Conservation (phyloP, 2,113 vertebrate genomes). For the Callionymus lyra region DNA sequence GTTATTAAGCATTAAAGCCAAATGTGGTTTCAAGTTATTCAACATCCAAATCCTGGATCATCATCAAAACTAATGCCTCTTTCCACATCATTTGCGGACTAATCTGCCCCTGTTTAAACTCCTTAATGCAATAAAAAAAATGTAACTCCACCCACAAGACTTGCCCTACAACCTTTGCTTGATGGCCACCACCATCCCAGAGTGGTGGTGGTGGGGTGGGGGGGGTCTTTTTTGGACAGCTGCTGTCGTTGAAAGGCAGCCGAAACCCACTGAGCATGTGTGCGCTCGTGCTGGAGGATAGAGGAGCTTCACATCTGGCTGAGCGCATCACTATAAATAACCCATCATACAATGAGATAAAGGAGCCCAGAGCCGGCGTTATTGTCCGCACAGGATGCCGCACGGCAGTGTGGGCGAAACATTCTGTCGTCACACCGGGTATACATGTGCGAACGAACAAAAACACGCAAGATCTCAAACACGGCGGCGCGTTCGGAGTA, state of each 20-base stretch:
- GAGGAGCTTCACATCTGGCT: constrained; percentile 48
- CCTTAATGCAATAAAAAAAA: neutral
- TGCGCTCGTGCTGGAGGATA: constrained; percentile 27
- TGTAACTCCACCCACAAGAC: neutral
- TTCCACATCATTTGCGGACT: neutral
- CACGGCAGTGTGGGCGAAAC: constrained; percentile 1
- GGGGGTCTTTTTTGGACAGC: too few relatives aligned
- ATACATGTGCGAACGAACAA: constrained; percentile 1
- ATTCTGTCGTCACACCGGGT: neutral
- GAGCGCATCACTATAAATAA: constrained; percentile 57
- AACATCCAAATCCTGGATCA: too few relatives aligned
- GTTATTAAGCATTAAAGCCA: too few relatives aligned
- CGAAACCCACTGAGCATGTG: constrained; percentile 10
- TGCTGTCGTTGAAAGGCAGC: constrained; percentile 14
- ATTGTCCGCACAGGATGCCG: constrained; percentile 24
- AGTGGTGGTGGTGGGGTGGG: too few relatives aligned
- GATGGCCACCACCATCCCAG: too few relatives aligned
- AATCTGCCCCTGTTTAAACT: constrained; percentile 1
- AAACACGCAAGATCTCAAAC: too few relatives aligned
- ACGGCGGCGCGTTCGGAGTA: too few relatives aligned
- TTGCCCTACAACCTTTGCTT: too few relatives aligned
- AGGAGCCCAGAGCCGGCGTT: constrained; percentile 23
- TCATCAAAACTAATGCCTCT: too few relatives aligned
- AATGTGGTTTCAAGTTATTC: too few relatives aligned
- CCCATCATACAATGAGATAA: constrained; percentile 39